These are phyloP conservation scores for Sebastes minor DNA, from an alignment of 2,797 vertebrate genomes.

Conservation along the genomic window DNA sequence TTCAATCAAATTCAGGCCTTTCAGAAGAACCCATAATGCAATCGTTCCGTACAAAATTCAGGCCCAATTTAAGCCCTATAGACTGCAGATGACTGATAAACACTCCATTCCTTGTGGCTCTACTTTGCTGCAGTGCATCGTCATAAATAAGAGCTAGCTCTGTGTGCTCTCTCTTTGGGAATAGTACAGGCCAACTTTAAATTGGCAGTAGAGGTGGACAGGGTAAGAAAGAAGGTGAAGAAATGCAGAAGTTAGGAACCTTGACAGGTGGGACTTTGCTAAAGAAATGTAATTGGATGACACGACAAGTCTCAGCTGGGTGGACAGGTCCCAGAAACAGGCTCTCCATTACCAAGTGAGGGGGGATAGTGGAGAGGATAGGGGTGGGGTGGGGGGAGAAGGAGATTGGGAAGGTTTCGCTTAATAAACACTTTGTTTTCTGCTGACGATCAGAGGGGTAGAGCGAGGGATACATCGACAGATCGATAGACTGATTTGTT, in stretches of 20 bases:
- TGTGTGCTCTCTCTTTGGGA: constrained; percentile 32
- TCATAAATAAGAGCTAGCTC: constrained; percentile 52
- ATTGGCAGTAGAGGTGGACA: constrained; percentile 49
- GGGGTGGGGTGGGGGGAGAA: not conserved
- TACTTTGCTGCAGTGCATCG: constrained; percentile 49
- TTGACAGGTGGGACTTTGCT: constrained; percentile 64
- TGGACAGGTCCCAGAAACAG: constrained; percentile 61
- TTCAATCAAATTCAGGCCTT: constrained; percentile 79
- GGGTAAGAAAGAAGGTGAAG: constrained; percentile 15
- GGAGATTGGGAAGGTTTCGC: constrained; percentile 76
- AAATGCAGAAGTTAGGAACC: constrained; percentile 52
- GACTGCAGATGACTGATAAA: constrained; percentile 79
- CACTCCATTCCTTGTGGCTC: constrained; percentile 51
- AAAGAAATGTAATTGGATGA: constrained; percentile 69
- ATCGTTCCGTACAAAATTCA: constrained; percentile 72
- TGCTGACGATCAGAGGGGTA: constrained; percentile 79
- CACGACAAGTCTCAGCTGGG: constrained; percentile 55
- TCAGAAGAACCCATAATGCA: constrained; percentile 77
- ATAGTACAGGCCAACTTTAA: constrained; percentile 53
- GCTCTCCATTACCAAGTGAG: constrained; percentile 44
- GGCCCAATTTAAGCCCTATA: constrained; percentile 74
- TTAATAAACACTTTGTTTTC: constrained; percentile 85
- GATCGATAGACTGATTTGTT: constrained; percentile 82
- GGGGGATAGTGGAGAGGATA: not conserved
- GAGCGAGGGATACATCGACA: constrained; percentile 63